Conservation (phyloP, 2,797 vertebrate species). For the Hydrolagus colliei region DNA sequence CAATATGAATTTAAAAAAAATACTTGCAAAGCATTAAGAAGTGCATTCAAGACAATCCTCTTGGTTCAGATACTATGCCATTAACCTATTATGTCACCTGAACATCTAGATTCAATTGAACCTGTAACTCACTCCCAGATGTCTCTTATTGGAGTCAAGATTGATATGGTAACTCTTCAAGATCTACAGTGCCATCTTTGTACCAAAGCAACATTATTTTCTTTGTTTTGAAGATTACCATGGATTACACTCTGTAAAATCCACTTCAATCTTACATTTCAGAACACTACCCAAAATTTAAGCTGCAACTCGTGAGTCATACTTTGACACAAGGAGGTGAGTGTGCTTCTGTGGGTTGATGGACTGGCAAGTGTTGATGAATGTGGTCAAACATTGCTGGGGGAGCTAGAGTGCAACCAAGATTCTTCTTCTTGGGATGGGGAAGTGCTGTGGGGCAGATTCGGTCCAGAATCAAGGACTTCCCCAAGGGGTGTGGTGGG, state of each 20-base stretch:
- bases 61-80: background rate
- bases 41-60: background rate
- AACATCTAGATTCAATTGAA: slow-evolving; percentile 4
- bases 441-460: too few species aligned
- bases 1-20: too few species aligned
- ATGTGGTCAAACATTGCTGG: too few species aligned
- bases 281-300: background rate
- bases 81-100: background rate
- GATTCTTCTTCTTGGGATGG: background rate
- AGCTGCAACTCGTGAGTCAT: background rate
- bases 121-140: background rate
- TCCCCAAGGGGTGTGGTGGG: too few species aligned
- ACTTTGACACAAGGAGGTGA: background rate
- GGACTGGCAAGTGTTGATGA: too few species aligned
- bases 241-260: background rate
- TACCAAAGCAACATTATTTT: background rate
- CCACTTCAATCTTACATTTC: background rate
- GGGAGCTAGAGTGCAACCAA: too few species aligned
- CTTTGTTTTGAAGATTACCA: background rate
- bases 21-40: too few species aligned
- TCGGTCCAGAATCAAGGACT: background rate
- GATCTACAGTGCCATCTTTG: background rate
- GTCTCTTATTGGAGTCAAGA: slow-evolving; percentile 5
- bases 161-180: background rate
- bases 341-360: background rate